Conservation (phyloP, 2,797 vertebrate species). For the Sebastes trivittatus region DNA sequence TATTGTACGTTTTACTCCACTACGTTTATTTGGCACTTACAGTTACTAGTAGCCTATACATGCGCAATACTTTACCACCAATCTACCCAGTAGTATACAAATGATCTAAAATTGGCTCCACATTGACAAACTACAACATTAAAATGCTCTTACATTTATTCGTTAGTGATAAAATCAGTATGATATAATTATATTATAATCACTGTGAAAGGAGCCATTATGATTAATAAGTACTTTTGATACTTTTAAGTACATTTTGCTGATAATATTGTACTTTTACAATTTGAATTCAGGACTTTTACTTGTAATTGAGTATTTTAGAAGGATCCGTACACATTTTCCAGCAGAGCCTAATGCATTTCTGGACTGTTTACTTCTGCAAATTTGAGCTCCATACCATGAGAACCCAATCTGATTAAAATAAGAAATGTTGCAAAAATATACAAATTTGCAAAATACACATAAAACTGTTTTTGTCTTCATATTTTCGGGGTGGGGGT, state of each 20-base stretch:
- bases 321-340: neutral
- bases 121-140: neutral
- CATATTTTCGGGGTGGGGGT: too few species aligned
- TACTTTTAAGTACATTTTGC: neutral
- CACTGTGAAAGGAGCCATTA: neutral
- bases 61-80: neutral
- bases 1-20: neutral
- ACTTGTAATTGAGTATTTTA: neutral
- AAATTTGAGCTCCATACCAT: too few species aligned
- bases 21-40: neutral
- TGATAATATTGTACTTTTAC: neutral
- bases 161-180: neutral
- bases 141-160: neutral
- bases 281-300: neutral
- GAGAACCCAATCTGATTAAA: too few species aligned
- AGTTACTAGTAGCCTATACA: neutral
- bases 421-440: too few species aligned
- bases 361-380: too few species aligned
- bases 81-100: neutral
- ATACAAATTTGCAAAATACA: fast-evolving
- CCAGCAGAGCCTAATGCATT: too few species aligned
- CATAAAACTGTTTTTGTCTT: too few species aligned
- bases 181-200: neutral
- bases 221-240: neutral
- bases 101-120: neutral